These are phyloP conservation scores for Encarsia formosa DNA, from an alignment of 2,888 invertebrate species.

Conservation along the genomic window DNA sequence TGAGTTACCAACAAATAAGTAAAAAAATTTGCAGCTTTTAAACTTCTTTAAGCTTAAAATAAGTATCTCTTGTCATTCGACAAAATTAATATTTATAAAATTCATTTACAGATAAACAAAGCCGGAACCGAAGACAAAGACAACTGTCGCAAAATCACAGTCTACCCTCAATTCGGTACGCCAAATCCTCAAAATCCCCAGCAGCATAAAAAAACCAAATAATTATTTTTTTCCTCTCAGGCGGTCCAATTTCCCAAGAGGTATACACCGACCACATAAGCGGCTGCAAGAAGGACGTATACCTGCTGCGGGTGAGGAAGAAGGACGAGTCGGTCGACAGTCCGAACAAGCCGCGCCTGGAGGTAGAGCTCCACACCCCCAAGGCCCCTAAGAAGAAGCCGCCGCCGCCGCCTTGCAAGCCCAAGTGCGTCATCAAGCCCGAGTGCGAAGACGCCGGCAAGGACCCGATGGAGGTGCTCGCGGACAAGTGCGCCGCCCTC, in stretches of 20 bases:
- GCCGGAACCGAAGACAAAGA: constrained; percentile 29
- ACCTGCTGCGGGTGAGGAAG: constrained; percentile 42
- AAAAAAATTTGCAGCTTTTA: no score
- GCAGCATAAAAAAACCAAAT: no score
- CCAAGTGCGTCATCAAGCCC: no score
- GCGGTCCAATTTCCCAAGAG: constrained; percentile 33
- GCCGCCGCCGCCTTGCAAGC: not conserved
- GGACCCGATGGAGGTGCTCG: no score
- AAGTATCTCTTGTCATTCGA: no score
- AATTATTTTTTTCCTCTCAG: not conserved
- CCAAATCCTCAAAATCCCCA: no score
- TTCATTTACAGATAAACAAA: constrained; percentile 23
- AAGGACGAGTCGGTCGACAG: constrained; percentile 29
- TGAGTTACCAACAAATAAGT: no score
- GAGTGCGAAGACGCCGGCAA: not conserved
- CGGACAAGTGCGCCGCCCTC: no score
- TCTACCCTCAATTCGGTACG: constrained; percentile 36
- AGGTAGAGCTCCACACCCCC: constrained; percentile 45
- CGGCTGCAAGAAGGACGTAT: constrained; percentile 40
- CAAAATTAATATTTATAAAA: not conserved
- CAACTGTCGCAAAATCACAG: constrained; percentile 39
- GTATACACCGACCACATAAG: constrained; percentile 42
- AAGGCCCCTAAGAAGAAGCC: constrained; percentile 24
- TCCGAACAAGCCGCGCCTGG: constrained; percentile 37
- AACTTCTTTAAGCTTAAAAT: no score